Evolutionary conservation across 2,113 vertebrate genomes (phyloP).

Genomic region (Planiliza haematocheilus): DNA sequence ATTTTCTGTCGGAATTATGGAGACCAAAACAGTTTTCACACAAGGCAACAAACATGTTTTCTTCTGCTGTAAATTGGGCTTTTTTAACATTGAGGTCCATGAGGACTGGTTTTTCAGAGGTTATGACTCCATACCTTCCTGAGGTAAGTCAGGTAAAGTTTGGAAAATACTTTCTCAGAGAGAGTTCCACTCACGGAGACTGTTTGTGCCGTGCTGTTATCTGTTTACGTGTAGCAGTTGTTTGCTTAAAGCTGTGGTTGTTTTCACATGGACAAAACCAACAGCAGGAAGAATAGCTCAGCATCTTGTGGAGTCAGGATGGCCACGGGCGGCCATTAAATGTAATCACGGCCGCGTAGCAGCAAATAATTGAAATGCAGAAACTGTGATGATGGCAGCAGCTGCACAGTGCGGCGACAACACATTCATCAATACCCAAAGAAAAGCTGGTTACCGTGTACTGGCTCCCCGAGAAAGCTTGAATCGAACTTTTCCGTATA

Average conservation of each 20-base stretch:
- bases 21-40: too few relatives aligned
- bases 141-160: too few relatives aligned
- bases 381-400: conserved; percentile 30
- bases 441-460: conserved; percentile 29
- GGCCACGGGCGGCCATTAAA: conserved; percentile 48
- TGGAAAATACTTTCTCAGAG: too few relatives aligned
- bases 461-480: conserved; percentile 30
- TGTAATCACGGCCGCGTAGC: conserved; percentile 33
- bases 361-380: conserved; percentile 56
- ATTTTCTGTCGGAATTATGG: too few relatives aligned
- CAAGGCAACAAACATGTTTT: too few relatives aligned
- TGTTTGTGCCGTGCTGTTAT: too few relatives aligned
- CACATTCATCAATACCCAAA: conserved; percentile 29
- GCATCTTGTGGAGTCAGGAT: conserved; percentile 43
- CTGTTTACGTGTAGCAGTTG: background rate
- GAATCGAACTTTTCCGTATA: conserved; percentile 17
- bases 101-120: too few relatives aligned
- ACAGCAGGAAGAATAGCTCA: conserved; percentile 25
- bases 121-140: too few relatives aligned
- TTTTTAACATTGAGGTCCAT: too few relatives aligned
- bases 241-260: conserved; percentile 16
- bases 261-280: conserved; percentile 18
- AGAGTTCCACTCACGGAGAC: too few relatives aligned
- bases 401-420: conserved; percentile 26
- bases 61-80: too few relatives aligned